Base-by-base conservation (phyloP, 1,140 invertebrate species). In the Anthonomus grandis region DNA sequence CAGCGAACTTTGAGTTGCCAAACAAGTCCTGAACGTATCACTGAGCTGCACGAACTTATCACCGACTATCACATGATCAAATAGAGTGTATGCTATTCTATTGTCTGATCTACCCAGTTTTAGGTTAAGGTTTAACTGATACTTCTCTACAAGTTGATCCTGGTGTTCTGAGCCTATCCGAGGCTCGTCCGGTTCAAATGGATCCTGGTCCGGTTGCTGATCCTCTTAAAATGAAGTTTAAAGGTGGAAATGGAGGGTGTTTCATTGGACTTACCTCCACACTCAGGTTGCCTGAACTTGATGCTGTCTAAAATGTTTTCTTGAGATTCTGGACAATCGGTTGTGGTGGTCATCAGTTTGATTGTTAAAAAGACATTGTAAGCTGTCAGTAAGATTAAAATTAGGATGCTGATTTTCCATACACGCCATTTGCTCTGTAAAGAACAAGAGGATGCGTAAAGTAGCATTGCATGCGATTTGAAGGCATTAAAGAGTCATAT, bases 1-100 rank as follows among this genome's bases (percentile, higher is more conserved):
- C 17, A 93, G 75, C 0, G 90, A 92, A 53, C 83, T 86, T 68
- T 93, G 90, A 0, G 90, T 93, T 0, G 91, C 90, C 15, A 94
- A 71, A 60, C 87, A 90, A 4, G 92, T 86, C 18, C 74, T 74
- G 49, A 79, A 81, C 2, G 75, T 71, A 3, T 80, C 71, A 13
- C 81, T 84, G 1, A 83, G 60, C 4, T 81, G 74, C 2, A 74
- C 66, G 60, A 81, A 89, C 52, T 75, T 70, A 0, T 79, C 77
- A 0, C 89, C 89, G 0, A 85, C 78, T 1, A 86, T 66, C 0
- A 84, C 83, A 61, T 85, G 84, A 65, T 93, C 90, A 69, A 85
- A 89, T 36, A 84, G 79, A 52, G 83, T 85, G 65, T 83, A 90
- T 4, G 83, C 68, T 3, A 83, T 76, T 5, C 80, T 78, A 18